Conservation (phyloP, 2,888 invertebrate genomes). For the Scaptomyza cyrtandrae region DNA sequence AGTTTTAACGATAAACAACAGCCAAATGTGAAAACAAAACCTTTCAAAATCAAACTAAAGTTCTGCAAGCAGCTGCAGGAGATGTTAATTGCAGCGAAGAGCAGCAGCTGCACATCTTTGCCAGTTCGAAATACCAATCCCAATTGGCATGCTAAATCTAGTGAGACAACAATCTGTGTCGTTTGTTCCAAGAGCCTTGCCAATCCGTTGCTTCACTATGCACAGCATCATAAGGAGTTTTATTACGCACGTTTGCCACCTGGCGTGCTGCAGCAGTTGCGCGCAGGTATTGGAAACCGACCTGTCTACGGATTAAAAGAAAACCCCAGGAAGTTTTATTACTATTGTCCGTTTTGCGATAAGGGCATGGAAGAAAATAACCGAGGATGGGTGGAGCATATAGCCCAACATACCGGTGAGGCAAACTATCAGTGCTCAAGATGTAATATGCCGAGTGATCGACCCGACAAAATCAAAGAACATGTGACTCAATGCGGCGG, state of each 20-base stretch:
- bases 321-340: constrained; percentile 29
- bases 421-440: constrained; percentile 88
- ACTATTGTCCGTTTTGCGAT: constrained; percentile 80
- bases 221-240: constrained; percentile 72
- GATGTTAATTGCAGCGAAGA: background rate
- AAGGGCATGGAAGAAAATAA: constrained; percentile 44
- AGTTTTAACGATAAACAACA: constrained; percentile 1
- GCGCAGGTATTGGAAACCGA: constrained; percentile 36
- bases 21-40: background rate
- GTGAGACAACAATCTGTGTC: constrained; percentile 63
- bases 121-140: constrained; percentile 62
- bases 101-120: background rate
- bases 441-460: constrained; percentile 83
- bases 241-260: constrained; percentile 79
- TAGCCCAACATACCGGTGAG: constrained; percentile 92
- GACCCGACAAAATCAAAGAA: background rate
- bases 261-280: constrained; percentile 61
- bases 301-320: constrained; percentile 24
- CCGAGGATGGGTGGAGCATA: constrained; percentile 87
- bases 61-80: background rate
- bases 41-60: constrained; percentile 6
- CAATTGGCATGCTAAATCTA: constrained; percentile 78
- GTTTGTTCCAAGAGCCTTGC: constrained; percentile 60
- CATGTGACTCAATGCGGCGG: constrained; percentile 49
- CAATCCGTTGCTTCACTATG: constrained; percentile 64